Conservation (phyloP, 2,113 vertebrate species). For the Dryoscopus gambensis region DNA sequence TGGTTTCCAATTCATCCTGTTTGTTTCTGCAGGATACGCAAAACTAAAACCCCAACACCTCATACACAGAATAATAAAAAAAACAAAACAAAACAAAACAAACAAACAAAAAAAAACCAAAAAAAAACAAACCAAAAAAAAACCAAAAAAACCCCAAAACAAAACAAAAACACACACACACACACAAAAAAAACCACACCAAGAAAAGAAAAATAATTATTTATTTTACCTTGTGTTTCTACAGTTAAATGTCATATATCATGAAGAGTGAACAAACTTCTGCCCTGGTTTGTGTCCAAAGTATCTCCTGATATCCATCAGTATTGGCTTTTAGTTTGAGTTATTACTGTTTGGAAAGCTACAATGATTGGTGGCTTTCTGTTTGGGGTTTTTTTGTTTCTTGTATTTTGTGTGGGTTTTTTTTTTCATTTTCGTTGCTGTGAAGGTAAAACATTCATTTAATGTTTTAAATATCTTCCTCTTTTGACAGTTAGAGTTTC, state of each 20-base stretch:
- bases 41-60: background rate
- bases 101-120: too few relatives aligned
- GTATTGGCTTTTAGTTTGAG: background rate
- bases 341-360: background rate
- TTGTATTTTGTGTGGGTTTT: background rate
- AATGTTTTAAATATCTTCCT: background rate
- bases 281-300: background rate
- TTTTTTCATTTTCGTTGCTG: background rate
- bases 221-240: background rate
- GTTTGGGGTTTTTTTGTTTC: rapidly evolving
- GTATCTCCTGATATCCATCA: background rate
- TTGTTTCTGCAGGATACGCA: background rate
- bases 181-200: too few relatives aligned
- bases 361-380: rapidly evolving
- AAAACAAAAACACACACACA: too few relatives aligned
- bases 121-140: too few relatives aligned
- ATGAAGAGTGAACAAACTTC: background rate
- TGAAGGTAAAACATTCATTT: background rate
- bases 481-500: background rate
- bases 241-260: background rate
- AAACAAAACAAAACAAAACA: background rate
- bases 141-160: too few relatives aligned
- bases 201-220: too few relatives aligned
- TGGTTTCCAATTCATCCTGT: background rate
- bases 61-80: background rate